Evolutionary conservation across 2,797 vertebrate genomes (phyloP), one percentile per base, ranked within the genome.

Genomic region (Furcifer pardalis): DNA sequence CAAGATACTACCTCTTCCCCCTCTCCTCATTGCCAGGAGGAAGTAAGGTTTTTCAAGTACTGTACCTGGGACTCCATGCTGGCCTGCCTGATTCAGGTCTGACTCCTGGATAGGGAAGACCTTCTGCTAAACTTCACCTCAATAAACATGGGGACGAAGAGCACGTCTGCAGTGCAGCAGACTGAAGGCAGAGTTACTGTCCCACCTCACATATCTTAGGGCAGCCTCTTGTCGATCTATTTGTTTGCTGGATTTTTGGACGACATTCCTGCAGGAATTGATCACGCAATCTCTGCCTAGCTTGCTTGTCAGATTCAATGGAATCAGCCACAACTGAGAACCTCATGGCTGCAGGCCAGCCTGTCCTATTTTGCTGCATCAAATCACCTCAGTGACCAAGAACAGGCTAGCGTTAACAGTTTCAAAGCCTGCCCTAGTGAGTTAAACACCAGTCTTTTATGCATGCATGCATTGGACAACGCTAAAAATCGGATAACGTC

Each of bases 231-330:
- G 72, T 74, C 35, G 42, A 3, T 60, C 12, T 77, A 42, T 62
- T n/a, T 25, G 30, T 15, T 32, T 59, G 42, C 10, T 37, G 49
- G 23, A 40, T 25, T 65, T 59, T 72, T 65, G 77, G 68, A 73
- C 15, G 59, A 17, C 42, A 74, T 46, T 79, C 32, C 59, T 73
- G 42, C 59, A 79, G 77, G 44, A 79, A 74, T 85, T 74, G 69
- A 74, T 84, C 68, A 37, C 52, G 77, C 77, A 42, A 60, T 32
- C 77, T 79, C 77, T 79, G 77, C 83, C 65, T 73, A 73, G 77
- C 83, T 73, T 73, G 77, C 77, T 85, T 79, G 77, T 85, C 83
- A 85, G 69, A 85, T 79, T 65, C 44, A 4, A 80, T 74, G 83
- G 77, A 78, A 56, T 74, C 83, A 85, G 44, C 68, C 68, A 85